Evolutionary conservation across 2,888 invertebrate species (phyloP), one percentile per base, ranked within the genome.

Genomic region (Patella depressa): DNA sequence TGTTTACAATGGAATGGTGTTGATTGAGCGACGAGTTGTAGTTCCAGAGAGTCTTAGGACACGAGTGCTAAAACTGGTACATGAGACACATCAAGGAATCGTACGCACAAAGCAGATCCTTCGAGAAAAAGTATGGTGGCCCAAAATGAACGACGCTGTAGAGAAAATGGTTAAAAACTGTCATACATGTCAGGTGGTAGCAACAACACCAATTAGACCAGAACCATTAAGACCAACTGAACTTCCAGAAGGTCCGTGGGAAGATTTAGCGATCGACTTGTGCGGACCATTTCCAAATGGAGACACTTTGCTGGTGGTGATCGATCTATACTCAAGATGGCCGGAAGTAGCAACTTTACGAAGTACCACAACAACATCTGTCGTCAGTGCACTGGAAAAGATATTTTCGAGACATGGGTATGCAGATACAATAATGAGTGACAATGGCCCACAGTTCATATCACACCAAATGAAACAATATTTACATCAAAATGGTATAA

Each of bases 371-470:
- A 70, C 74, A 17, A 57, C 71, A 45, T 45, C 73, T 14, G 73
- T 79, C 15, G 76, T 76, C 11, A 57, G 19, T 53, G 70, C 57
- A 17, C 72, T 78, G 29, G 77, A 77, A 53, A 29, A 73, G 71
- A 54, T 76, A n/a, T 81, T 81, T 55, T 19, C 73, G 19, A 59
- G 69, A n/a, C 55, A 73, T 34, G 80, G 81, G 9, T 53, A 72
- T 11, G 76, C 74, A 5, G 5, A 34, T 4, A 71, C 34, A 11
- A 59, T 78, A 55, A 78, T 75, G 53, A 80, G 65, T 11, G 81
- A 81, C 73, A 81, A 81, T 74, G 81, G 78, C 15, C 81, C 78
- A 59, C 78, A 71, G 17, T 78, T 81, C 65, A 76, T 75, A 15
- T 72, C 75, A 12, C 45, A 76, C 45, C 75, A 78, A 57, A 71